Evolutionary conservation across 2,113 vertebrate genomes (phyloP).

Genomic region (Podocnemis expansa): DNA sequence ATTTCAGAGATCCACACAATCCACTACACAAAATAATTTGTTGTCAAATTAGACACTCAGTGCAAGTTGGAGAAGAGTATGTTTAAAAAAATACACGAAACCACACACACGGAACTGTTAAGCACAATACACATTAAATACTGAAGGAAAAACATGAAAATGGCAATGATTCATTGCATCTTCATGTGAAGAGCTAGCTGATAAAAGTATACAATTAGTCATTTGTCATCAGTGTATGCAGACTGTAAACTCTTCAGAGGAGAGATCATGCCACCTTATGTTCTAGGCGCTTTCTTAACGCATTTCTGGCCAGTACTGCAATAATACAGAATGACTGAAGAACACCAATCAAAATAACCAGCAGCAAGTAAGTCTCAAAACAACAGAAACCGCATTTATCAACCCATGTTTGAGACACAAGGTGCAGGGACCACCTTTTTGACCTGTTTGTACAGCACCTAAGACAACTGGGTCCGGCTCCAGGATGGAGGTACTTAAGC

Average conservation of each 20-base stretch:
- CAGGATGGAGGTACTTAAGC: neutral
- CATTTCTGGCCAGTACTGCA: constrained; percentile 8
- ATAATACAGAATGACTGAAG: neutral
- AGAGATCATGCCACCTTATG: neutral
- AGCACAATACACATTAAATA: neutral
- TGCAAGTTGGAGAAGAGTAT: fast-evolving
- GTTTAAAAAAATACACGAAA: neutral
- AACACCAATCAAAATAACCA: neutral
- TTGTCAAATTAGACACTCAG: neutral
- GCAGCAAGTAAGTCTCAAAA: neutral
- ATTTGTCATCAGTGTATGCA: neutral
- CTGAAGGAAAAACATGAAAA: neutral
- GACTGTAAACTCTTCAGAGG: neutral
- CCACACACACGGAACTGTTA: neutral
- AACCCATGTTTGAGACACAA: neutral
- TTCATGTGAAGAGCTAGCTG: neutral
- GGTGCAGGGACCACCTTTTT: neutral
- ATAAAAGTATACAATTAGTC: neutral
- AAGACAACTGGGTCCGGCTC: neutral
- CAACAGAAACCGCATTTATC: neutral
- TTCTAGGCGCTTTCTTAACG: neutral
- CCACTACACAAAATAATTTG: neutral
- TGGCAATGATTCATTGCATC: neutral
- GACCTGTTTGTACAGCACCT: neutral
- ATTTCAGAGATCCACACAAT: neutral